These are phyloP conservation scores for Umimayanthus kanabou DNA, from an alignment of 92 coral and sea anemone genomes.

Conservation along the genomic window DNA sequence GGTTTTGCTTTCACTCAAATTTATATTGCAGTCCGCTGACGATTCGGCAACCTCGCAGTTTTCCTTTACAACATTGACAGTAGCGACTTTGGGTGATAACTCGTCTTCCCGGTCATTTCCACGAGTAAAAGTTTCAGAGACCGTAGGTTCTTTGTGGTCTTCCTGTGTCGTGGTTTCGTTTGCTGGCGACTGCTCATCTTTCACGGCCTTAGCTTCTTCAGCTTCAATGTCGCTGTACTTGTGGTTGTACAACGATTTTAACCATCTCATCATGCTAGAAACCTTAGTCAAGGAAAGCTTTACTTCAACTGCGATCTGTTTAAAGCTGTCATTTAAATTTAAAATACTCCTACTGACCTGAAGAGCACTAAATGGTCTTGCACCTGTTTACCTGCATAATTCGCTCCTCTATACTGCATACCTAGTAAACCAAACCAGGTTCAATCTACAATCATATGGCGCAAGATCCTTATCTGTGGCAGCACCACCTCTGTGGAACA, in stretches of 20 bases:
- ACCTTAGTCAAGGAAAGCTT: neutral
- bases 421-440: too few relatives aligned
- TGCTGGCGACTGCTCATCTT: neutral
- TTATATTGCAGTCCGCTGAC: neutral
- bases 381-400: too few relatives aligned
- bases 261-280: conserved; percentile 23
- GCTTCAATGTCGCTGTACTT: conserved; percentile 16
- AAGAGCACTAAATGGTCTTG: too few relatives aligned
- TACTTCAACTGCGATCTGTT: neutral
- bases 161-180: neutral
- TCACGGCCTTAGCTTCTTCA: neutral
- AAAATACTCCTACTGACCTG: too few relatives aligned
- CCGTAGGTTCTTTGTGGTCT: neutral
- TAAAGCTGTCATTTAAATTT: too few relatives aligned
- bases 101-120: neutral
- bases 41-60: neutral
- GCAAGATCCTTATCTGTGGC: too few relatives aligned
- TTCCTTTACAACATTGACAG: neutral
- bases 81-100: neutral
- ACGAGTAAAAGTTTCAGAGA: neutral
- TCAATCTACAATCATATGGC: too few relatives aligned
- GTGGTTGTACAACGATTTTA: conserved; percentile 20
- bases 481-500: too few relatives aligned
- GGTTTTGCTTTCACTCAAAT: neutral
- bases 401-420: too few relatives aligned